Conservation (phyloP, 2,113 vertebrate species). For the Centrocercus urophasianus region DNA sequence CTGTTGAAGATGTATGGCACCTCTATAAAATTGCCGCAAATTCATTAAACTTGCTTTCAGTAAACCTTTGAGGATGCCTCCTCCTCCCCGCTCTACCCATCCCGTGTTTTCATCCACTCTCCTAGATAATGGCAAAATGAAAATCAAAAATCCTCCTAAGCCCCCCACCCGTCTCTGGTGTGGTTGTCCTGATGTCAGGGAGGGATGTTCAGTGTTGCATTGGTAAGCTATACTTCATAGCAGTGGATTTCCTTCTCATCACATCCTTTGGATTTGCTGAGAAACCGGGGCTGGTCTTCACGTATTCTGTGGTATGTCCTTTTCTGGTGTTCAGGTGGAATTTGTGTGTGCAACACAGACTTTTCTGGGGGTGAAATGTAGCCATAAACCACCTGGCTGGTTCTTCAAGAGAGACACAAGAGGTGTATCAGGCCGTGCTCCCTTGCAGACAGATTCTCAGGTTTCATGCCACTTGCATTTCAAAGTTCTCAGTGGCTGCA, state of each 20-base stretch:
- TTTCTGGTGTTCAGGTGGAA: neutral
- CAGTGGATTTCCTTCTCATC: neutral
- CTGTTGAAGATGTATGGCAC: neutral
- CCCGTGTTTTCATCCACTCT: neutral
- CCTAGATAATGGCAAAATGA: neutral
- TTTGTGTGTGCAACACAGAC: neutral
- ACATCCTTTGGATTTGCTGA: neutral
- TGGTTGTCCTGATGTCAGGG: neutral
- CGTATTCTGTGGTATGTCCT: neutral
- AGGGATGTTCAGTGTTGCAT: neutral
- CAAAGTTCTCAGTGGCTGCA: constrained; percentile 9
- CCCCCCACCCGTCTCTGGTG: neutral
- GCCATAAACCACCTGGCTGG: neutral
- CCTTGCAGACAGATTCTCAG: neutral
- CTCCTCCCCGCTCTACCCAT: neutral
- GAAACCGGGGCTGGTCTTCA: neutral
- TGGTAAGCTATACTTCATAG: neutral
- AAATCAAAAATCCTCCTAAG: neutral
- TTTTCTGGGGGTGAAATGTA: neutral
- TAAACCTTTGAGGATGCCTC: neutral
- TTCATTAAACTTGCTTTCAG: neutral
- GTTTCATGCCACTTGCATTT: neutral
- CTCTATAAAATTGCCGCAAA: neutral
- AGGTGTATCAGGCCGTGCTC: neutral
- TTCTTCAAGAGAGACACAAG: neutral